These are phyloP conservation scores for Miichthys miiuy DNA, from an alignment of 2,797 vertebrate genomes.

Conservation along the genomic window DNA sequence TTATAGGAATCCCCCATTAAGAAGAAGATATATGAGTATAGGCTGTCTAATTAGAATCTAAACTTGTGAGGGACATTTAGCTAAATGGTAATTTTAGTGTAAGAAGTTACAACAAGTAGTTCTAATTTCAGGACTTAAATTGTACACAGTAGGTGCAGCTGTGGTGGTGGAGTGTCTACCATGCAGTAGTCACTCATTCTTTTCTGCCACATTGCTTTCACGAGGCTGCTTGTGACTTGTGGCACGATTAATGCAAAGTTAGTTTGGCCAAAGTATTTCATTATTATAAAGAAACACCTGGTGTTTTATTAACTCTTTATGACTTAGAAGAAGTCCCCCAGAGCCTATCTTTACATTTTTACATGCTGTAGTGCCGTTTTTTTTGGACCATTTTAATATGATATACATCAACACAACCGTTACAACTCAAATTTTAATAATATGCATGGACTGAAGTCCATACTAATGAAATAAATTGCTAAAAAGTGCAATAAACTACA, in stretches of 20 bases:
- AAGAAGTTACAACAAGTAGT: conserved; percentile 58
- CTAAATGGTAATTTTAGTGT: conserved; percentile 75
- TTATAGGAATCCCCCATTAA: conserved; percentile 80
- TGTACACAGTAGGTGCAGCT: conserved; percentile 56
- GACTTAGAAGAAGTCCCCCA: no score
- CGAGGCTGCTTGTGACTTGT: not conserved
- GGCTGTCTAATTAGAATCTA: conserved; percentile 80
- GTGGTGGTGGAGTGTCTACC: conserved; percentile 50
- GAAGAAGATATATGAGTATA: conserved; percentile 77
- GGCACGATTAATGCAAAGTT: not conserved
- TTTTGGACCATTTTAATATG: no score
- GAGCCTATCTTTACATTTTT: no score
- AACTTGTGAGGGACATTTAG: conserved; percentile 66
- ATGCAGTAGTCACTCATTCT: not conserved
- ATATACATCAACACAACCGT: no score
- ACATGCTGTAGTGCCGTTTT: no score
- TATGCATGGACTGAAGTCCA: no score
- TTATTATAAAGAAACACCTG: not conserved
- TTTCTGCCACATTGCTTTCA: not conserved
- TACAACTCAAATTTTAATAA: no score
- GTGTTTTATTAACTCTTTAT: no score
- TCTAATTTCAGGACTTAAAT: conserved; percentile 78
- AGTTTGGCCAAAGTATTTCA: not conserved
- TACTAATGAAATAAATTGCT: no score
- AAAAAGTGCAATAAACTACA: no score